A percentile compares a stretch with the other conserved stretches of the same genome.
Conservation (phyloP, 2,888 invertebrate species). For the Cheilosia grossa region DNA sequence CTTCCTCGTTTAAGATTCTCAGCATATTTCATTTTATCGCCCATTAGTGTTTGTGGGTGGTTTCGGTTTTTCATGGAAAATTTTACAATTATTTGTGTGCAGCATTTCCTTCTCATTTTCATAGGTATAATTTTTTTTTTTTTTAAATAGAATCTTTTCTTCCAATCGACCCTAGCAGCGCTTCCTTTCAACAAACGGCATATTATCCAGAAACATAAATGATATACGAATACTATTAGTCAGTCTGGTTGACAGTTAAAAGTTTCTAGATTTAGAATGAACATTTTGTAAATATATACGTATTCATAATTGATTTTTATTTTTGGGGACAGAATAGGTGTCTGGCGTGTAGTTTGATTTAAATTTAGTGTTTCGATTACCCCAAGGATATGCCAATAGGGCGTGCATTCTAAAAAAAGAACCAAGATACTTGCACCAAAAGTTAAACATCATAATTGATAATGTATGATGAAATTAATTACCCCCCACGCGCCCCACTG, state of each 20-base stretch:
- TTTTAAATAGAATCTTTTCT: constrained; percentile 2
- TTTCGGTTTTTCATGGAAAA: neutral
- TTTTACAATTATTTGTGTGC: neutral
- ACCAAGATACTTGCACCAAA: neutral
- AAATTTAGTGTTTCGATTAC: neutral
- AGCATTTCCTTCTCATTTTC: constrained; percentile 2
- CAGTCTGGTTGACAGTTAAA: neutral
- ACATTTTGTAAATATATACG: neutral
- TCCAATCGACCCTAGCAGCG: constrained; percentile 8
- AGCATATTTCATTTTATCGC: constrained; percentile 1
- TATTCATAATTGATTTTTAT: neutral
- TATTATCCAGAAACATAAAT: neutral
- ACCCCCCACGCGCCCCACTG: neutral
- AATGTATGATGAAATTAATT: neutral
- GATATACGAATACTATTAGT: neutral
- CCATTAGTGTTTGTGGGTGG: neutral
- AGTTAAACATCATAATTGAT: neutral
- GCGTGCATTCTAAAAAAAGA: neutral
- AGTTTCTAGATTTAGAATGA: constrained; percentile 5
- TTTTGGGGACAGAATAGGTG: neutral
- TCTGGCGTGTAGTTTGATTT: neutral
- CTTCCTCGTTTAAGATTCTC: constrained; percentile 1
- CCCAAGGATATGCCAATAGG: neutral
- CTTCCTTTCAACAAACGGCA: neutral
- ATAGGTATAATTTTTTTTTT: neutral